phyloP scores from a whole-genome alignment of 2,797 vertebrate species.

The Macropodus opercularis region DNA sequence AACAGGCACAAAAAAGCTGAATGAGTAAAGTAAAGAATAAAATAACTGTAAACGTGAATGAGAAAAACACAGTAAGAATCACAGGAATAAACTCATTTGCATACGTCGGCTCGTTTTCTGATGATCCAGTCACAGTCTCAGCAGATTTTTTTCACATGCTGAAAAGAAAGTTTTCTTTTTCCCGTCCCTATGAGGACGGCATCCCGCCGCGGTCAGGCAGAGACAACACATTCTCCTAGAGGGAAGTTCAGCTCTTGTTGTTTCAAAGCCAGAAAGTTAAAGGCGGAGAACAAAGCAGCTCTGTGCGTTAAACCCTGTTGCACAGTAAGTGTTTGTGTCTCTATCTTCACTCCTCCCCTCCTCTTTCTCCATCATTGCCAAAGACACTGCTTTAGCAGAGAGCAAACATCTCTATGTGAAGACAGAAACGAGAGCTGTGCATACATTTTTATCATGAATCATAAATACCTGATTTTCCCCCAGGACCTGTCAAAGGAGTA shows the following conservation, averaged over 20 bases:
- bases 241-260: conserved; percentile 41
- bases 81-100: too few relatives aligned
- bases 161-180: too few relatives aligned
- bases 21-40: too few relatives aligned
- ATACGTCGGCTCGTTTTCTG: too few relatives aligned
- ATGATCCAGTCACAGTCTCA: too few relatives aligned
- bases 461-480: conserved; percentile 37
- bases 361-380: conserved; percentile 24
- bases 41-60: too few relatives aligned
- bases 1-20: too few relatives aligned
- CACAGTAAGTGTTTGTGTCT: conserved; percentile 30
- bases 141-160: too few relatives aligned
- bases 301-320: conserved; percentile 27
- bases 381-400: conserved; percentile 23
- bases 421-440: conserved; percentile 3
- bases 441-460: conserved; percentile 13
- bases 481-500: conserved; percentile 13
- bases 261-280: conserved; percentile 56
- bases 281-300: conserved; percentile 59
- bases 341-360: conserved; percentile 10
- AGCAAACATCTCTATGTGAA: conserved; percentile 32
- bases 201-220: conserved; percentile 44
- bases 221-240: conserved; percentile 42
- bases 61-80: too few relatives aligned
- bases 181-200: too few relatives aligned